Base-by-base conservation (phyloP, 2,113 vertebrate genomes). In the Acanthisitta chloris region DNA sequence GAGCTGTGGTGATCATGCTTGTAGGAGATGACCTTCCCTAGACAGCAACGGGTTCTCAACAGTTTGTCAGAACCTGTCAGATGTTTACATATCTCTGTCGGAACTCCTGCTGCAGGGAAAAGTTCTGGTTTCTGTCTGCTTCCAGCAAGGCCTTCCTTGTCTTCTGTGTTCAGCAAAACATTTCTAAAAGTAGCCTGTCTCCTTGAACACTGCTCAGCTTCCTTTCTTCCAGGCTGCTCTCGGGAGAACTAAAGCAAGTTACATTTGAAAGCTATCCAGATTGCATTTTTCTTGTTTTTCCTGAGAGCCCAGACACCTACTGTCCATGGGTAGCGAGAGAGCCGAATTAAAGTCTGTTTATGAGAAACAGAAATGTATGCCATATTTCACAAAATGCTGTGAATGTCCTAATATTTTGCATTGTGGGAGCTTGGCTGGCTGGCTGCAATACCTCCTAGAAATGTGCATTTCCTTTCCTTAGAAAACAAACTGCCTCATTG, bases 351-450 rank as follows among this genome's bases (percentile, higher is more conserved):
- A 91, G 46, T 45, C 79, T 93, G 81, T 95, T 92, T 90, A 86
- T 66, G 62, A 70, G 85, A 86, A 94, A 90, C 58, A 80, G 58
- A 57, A 93, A 90, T 23, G 24, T 72, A 73, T 82, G 87, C 62
- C 87, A 80, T 92, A 76, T 92, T 96, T 90, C 54, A 54, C 42
- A 85, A 93, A 96, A 86, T 58, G 51, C 45, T 94, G 70, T 73
- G 54, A 48, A 70, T 93, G 79, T 91, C 87, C 92, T 95, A 83
- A 94, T 97, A 93, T 96, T 96, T 96, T 90, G 77, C 49, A 31
- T 45, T 76, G 76, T 65, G 66, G 40, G 79, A 77, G 64, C 81
- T 69, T 76, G 91, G 55, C 61, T 79, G 55, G 31, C 69, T 91
- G 83, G 38, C 82, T 92, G 43, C 48, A 82, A 55, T 69, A 46